Evolutionary conservation across 2,888 invertebrate genomes (phyloP), one percentile per base, ranked within the genome.

Genomic region (Agonopterix alstromeriana): DNA sequence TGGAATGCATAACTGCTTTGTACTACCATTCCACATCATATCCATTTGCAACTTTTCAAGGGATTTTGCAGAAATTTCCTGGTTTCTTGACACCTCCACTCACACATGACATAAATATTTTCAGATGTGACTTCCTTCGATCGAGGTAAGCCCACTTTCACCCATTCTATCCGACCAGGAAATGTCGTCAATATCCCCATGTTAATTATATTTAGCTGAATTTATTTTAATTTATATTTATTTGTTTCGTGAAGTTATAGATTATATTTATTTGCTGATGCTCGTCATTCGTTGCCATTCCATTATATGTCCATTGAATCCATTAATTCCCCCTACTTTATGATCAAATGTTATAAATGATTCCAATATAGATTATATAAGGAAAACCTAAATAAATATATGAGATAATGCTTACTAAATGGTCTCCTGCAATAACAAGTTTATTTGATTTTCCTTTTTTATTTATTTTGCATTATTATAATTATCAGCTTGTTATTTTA

Each of bases 131-230:
- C 83, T 56, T 72, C 79, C 63, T 70, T 77, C 63, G 78, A 81
- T 57, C 72, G 82, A 87, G 87, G 87, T 86, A 85, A 85, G 86
- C 74, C 67, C 78, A 77, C 63, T 61, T 73, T 60, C 74, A 72
- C 57, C 61, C 73, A 77, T 73, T 63, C 57, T 62, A 54, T 55
- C 61, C 64, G 63, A 77, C 84, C 84, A 78, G 82, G 83, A 82
- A 84, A 82, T 83, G 61, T 74, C 67, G 69, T 62, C 75, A 79
- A 77, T 74, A 73, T 70, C 71, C 77, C 79, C 76, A 70, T 27
- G 5, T 27, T 27, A 27, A 27, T 27, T 27, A 27, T 27, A 27
- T 27, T 55, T 53, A 60, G 53, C 45, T 10, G 40, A 41, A 17
- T 42, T 45, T 50, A 51, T 51, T 46, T 55, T 50, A 49, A 54